Percentiles rank a stretch among this genome's conserved stretches.
phyloP scores from a whole-genome alignment of 2,113 vertebrate genomes.

The Alexandromys fortis region DNA sequence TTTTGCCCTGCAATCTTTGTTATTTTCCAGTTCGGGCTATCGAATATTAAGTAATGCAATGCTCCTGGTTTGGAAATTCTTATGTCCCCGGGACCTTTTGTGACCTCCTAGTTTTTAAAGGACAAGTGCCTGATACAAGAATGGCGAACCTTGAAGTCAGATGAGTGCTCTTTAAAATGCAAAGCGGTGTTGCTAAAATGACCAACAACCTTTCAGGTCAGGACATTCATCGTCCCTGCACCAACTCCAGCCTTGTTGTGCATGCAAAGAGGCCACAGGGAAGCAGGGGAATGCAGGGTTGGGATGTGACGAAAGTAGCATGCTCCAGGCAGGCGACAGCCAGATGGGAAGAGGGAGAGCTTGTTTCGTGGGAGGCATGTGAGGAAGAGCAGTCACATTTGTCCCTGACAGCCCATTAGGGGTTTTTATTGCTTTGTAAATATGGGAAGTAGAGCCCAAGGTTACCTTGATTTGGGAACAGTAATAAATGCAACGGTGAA shows the following conservation, averaged over 20 bases:
- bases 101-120: constrained; percentile 63
- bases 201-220: constrained; percentile 44
- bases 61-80: constrained; percentile 4
- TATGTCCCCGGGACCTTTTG: constrained; percentile 22
- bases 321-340: constrained; percentile 64
- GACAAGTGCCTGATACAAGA: constrained; percentile 34
- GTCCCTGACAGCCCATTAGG: constrained; percentile 43
- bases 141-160: constrained; percentile 56
- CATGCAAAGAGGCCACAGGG: constrained; percentile 27
- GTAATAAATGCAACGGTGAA: constrained; percentile 61
- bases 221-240: constrained; percentile 7
- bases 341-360: constrained; percentile 68
- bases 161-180: constrained; percentile 70
- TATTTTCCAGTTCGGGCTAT: constrained; percentile 33
- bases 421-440: constrained; percentile 69
- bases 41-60: not conserved
- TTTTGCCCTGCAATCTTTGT: not conserved
- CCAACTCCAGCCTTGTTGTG: not conserved
- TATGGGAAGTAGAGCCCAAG: constrained; percentile 57
- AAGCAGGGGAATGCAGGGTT: not conserved
- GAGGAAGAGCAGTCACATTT: constrained; percentile 54
- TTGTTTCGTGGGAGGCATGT: constrained; percentile 19
- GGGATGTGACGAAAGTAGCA: constrained; percentile 58
- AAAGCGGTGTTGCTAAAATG: constrained; percentile 52
- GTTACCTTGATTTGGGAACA: constrained; percentile 57